phyloP scores from a whole-genome alignment of 2,888 invertebrate genomes.

The Phalangium opilio region DNA sequence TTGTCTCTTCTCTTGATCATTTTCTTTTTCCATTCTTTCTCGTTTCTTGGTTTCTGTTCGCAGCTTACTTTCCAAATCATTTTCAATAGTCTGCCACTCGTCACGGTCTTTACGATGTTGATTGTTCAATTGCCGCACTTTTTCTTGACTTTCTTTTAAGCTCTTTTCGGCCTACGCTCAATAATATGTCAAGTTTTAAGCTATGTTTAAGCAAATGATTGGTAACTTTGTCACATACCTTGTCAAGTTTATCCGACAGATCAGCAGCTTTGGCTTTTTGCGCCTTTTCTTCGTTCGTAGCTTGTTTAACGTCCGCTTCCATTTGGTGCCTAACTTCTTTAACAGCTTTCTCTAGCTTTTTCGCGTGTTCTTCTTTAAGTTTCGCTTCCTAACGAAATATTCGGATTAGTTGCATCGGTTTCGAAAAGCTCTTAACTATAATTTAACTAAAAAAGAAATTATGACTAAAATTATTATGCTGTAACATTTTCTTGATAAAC shows the following conservation, averaged over 20 bases:
- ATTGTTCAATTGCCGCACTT: slow-evolving; percentile 33
- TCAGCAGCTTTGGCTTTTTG: slow-evolving; percentile 31
- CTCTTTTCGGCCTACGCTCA: slow-evolving; percentile 37
- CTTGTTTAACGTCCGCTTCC: slow-evolving; percentile 21
- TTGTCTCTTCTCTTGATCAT: slow-evolving; percentile 43
- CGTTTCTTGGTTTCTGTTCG: slow-evolving; percentile 47
- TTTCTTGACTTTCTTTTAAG: slow-evolving; percentile 46
- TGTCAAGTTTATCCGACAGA: slow-evolving; percentile 30
- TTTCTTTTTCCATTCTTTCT: slow-evolving; percentile 47
- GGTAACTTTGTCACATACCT: no score
- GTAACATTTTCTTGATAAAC: no score
- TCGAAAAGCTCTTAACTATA: no score
- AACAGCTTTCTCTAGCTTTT: slow-evolving; percentile 43
- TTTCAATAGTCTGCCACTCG: slow-evolving; percentile 46
- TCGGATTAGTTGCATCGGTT: no score
- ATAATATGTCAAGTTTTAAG: slow-evolving; percentile 12
- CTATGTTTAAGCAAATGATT: no score
- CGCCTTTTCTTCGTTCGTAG: slow-evolving; percentile 23
- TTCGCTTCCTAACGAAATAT: slow-evolving; percentile 10
- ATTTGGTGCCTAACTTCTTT: slow-evolving; percentile 32
- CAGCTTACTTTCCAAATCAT: slow-evolving; percentile 18
- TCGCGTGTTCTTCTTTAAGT: slow-evolving; percentile 20
- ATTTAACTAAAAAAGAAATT: no score
- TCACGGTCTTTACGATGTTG: slow-evolving; percentile 40
- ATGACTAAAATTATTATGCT: no score